Percentiles rank a stretch among this genome's conserved stretches.
phyloP scores from a whole-genome alignment of 2,888 invertebrate species.

The Aleiodes leptofemur region DNA sequence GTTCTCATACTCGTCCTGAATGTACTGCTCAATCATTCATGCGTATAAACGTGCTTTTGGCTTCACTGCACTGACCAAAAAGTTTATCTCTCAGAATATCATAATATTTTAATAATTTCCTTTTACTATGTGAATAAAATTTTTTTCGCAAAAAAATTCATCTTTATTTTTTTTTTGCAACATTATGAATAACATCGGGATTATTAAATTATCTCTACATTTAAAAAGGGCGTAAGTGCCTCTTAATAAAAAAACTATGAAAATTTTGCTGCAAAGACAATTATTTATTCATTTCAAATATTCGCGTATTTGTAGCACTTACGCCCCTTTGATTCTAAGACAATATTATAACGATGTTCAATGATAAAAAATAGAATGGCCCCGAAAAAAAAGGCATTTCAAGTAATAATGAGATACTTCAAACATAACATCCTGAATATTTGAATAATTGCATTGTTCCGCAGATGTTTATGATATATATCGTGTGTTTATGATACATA shows the following conservation, averaged over 20 bases:
- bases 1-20: slow-evolving; percentile 24
- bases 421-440: too few species aligned
- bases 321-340: too few species aligned
- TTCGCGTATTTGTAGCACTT: too few species aligned
- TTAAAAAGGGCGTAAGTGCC: too few species aligned
- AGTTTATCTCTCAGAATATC: slow-evolving; percentile 27
- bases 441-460: too few species aligned
- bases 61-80: slow-evolving; percentile 26
- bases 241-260: too few species aligned
- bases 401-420: too few species aligned
- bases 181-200: neutral
- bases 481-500: neutral
- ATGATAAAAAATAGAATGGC: too few species aligned
- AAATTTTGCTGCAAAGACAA: too few species aligned
- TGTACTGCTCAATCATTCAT: slow-evolving; percentile 33
- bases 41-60: slow-evolving; percentile 25
- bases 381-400: too few species aligned
- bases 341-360: too few species aligned
- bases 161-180: neutral
- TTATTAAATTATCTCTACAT: neutral
- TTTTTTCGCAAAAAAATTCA: neutral
- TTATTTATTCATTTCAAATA: too few species aligned
- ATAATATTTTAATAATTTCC: slow-evolving; percentile 25
- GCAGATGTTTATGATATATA: slow-evolving; percentile 1
- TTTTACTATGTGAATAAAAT: neutral